Base-by-base conservation (phyloP, 2,113 vertebrate genomes). In the Lampris incognitus region DNA sequence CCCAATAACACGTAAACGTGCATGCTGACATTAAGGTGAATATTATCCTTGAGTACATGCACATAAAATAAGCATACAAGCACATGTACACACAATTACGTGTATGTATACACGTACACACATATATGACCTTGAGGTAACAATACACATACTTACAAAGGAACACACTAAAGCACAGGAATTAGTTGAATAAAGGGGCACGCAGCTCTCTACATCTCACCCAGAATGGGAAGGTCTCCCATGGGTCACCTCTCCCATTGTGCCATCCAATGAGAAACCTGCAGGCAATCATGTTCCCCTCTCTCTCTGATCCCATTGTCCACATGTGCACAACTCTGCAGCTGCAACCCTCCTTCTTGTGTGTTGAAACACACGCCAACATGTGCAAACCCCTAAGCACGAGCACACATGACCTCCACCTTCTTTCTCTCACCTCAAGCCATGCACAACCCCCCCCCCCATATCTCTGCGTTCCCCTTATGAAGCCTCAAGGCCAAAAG, bases 201-300 rank as follows among this genome's bases (percentile, higher is more conserved):
- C 41, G 62, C 24, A 6, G 52, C 65, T 46, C 66, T 38, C 64
- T 70, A 52, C 78, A 74, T 81, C 78, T 59, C 74, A 74, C 80
- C 40, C 74, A 66, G 57, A 62, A 72, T 86, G 60, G 52, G n/a
- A 51, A 83, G 82, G 78, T 84, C 76, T 76, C 41, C 66, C 66
- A 78, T 6, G 83, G 87, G 88, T 90, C 89, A 85, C 69, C 66
- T 79, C 83, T 77, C 74, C 67, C 72, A 83, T 84, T 79, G 87
- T 78, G 81, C 66, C 69, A 68, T 54, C 80, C 82, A 48, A 65
- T 49, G n/a, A 36, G 6, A 1, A 36, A 44, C 24, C 79, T 81
- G 80, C 76, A 78, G 74, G 84, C 79, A 75, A 64, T 72, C 64
- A 83, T 74, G 83, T 84, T 75, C 79, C 82, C 82, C 79, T 80